Evolutionary conservation across 2,797 vertebrate species (phyloP), one percentile per base, ranked within the genome.

Genomic region (Argyrosomus regius): DNA sequence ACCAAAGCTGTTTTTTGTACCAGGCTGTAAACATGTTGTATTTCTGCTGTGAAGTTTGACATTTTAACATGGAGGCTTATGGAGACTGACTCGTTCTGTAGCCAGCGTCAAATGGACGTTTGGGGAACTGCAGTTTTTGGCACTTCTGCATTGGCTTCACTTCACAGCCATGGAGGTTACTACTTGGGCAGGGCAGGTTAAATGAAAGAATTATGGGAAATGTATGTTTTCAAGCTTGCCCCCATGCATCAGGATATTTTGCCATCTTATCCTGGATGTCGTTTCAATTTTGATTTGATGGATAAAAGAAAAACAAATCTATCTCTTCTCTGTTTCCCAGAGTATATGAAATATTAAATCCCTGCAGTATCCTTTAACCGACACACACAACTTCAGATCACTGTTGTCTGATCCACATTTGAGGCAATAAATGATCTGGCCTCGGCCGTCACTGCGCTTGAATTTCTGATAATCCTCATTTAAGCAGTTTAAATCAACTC

Each of bases 191-290:
- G 6, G 31, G 31, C 31, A 31, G 50, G 20, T 43, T 20, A 16
- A 49, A 49, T 18, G 26, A 63, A 77, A 63, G 14, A 50, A 67
- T 58, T 52, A 53, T 70, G 67, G 61, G 43, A 80, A 75, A 76
- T 52, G 6, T 13, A 57, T 28, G 12, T 45, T 59, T 45, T 6
- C 22, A 20, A 45, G 48, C 39, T 26, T 3, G 10, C 26, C 20
- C 17, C 20, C 35, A n/a, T 60, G 53, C 60, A 16, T 41, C 24
- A 39, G 31, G 14, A 31, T 71, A 57, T 72, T 28, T 49, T 56
- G 31, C 22, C 2, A 8, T 39, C 8, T 39, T 39, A 39, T 39
- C 35, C 20, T 43, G 46, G 50, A 13, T 31, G 14, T n/a, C 26
- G 16, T 26, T 67, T 72, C n/a, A 16, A 12, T 63, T 75, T 81